Percentiles rank a stretch among this genome's conserved stretches.
Evolutionary conservation across 2,113 vertebrate genomes (phyloP).

Genomic region (Cephalopholis sonnerati): DNA sequence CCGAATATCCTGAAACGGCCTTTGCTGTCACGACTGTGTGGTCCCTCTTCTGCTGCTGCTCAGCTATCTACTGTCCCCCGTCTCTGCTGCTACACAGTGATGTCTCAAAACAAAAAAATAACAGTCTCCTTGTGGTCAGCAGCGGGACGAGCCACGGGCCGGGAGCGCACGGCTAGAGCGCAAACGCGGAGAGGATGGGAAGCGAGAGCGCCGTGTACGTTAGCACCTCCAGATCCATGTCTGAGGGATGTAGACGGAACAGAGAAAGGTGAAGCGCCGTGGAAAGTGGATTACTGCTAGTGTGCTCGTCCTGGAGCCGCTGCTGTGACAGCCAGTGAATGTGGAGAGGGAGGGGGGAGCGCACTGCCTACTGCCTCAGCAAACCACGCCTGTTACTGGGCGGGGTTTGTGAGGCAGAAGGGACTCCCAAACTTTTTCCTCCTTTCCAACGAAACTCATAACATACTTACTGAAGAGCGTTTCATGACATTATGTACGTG

Average conservation of each 20-base stretch:
- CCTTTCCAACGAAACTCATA: background rate
- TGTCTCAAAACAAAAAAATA: constrained; percentile 33
- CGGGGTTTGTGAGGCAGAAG: constrained; percentile 46
- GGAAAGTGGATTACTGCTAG: constrained; percentile 1
- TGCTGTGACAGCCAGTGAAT: constrained; percentile 65
- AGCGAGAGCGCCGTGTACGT: constrained; percentile 28
- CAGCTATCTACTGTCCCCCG: background rate
- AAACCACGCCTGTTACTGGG: constrained; percentile 67
- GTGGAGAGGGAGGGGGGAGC: constrained; percentile 13
- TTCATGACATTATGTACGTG: background rate
- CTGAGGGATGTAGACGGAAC: constrained; percentile 32
- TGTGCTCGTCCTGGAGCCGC: constrained; percentile 16
- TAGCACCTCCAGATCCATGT: constrained; percentile 61
- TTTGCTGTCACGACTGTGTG: constrained; percentile 62
- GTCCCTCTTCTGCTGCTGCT: constrained; percentile 31
- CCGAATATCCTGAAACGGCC: constrained; percentile 63
- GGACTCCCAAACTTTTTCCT: constrained; percentile 45
- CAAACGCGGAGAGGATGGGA: constrained; percentile 7
- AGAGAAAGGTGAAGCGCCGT: constrained; percentile 24
- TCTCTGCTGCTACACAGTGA: constrained; percentile 40
- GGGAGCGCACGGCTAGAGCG: constrained; percentile 60
- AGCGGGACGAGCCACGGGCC: constrained; percentile 36
- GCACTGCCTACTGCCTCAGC: background rate
- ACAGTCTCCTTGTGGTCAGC: constrained; percentile 20
- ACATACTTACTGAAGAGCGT: background rate